phyloP scores from a whole-genome alignment of 2,888 invertebrate species.

The Brenthis daphne region DNA sequence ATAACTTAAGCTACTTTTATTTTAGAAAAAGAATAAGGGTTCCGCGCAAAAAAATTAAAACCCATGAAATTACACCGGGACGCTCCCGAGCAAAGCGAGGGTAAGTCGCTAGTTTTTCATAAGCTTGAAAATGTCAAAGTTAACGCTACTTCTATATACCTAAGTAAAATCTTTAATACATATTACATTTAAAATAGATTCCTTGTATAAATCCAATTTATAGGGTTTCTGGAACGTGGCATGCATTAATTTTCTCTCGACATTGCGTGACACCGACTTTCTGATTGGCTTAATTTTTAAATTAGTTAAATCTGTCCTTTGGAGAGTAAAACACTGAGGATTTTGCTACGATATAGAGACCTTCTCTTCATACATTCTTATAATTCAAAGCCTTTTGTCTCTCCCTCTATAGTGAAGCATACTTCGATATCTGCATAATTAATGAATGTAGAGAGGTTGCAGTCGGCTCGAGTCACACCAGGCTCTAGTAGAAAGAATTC shows the following conservation, averaged over 20 bases:
- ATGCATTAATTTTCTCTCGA: constrained; percentile 11
- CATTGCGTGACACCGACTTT: not conserved
- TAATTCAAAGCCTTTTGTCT: constrained; percentile 1
- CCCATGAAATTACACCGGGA: too few relatives aligned
- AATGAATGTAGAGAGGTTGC: constrained; percentile 10
- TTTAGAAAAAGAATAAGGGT: too few relatives aligned
- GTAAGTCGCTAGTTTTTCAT: too few relatives aligned
- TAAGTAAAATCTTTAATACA: constrained; percentile 10
- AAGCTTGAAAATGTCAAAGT: not conserved
- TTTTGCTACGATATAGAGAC: too few relatives aligned
- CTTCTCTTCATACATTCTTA: not conserved
- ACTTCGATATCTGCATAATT: constrained; percentile 19
- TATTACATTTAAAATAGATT: constrained; percentile 6
- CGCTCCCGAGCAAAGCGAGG: too few relatives aligned
- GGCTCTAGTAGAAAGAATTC: not conserved
- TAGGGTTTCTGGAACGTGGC: constrained; percentile 4
- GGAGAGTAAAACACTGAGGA: not conserved
- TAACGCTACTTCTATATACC: not conserved
- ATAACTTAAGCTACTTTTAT: too few relatives aligned
- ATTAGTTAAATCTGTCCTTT: not conserved
- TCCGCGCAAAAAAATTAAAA: too few relatives aligned
- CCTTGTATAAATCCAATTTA: constrained; percentile 15
- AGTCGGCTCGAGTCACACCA: not conserved
- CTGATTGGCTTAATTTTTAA: constrained; percentile 5
- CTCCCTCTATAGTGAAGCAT: not conserved